Conservation (phyloP, 2,888 invertebrate genomes). For the Erannis defoliaria region DNA sequence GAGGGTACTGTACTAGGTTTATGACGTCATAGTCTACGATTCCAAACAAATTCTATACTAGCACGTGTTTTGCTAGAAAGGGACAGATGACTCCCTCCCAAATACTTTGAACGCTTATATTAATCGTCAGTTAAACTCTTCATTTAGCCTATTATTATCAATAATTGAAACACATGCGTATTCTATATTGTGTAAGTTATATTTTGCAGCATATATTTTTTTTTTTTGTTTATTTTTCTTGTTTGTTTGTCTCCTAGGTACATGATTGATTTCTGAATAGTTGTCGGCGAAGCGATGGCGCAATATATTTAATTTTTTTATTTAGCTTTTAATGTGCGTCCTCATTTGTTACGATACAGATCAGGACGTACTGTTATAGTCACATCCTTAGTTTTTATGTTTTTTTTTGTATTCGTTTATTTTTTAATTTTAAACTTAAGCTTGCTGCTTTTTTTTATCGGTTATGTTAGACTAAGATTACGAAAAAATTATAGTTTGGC, state of each 20-base stretch:
- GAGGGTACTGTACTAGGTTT: too few relatives aligned
- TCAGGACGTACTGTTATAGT: constrained; percentile 56
- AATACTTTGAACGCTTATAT: too few relatives aligned
- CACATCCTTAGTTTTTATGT: constrained; percentile 66
- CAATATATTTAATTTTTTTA: constrained; percentile 46
- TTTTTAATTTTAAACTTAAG: constrained; percentile 38
- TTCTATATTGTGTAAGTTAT: too few relatives aligned
- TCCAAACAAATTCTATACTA: too few relatives aligned
- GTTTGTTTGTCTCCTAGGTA: constrained; percentile 67
- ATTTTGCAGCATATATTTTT: constrained; percentile 37
- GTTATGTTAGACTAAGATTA: neutral
- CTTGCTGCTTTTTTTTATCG: constrained; percentile 29
- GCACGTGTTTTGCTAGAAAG: too few relatives aligned
- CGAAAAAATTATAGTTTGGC: too few relatives aligned
- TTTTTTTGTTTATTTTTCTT: constrained; percentile 44
- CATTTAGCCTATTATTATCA: neutral
- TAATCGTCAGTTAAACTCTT: neutral
- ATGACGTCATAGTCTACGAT: too few relatives aligned
- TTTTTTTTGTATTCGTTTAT: constrained; percentile 43
- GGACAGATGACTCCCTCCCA: too few relatives aligned
- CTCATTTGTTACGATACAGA: neutral
- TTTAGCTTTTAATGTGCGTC: neutral
- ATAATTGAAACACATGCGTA: too few relatives aligned
- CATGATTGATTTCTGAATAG: constrained; percentile 79
- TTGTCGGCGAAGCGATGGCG: constrained; percentile 48